Base-by-base conservation (phyloP, 2,888 invertebrate genomes). In the Agriopis marginaria region DNA sequence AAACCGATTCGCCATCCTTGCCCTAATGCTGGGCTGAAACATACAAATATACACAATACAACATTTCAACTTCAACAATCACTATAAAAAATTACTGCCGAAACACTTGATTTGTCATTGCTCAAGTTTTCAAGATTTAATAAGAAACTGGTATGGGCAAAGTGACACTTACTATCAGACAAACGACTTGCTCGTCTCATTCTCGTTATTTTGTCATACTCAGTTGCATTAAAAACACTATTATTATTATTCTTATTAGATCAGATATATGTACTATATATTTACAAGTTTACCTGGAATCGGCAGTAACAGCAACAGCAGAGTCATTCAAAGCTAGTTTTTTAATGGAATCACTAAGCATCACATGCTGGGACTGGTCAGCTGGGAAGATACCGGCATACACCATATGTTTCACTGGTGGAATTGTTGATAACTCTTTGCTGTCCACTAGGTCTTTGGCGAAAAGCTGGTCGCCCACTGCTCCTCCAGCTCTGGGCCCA, bases 241-340 rank as follows among this genome's bases (percentile, higher is more conserved):
- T 5, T 32, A 32, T 32, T n/a, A n/a, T n/a, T n/a, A n/a, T n/a
- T n/a, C 32, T 32, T 1, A 3, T 32, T 23, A 23, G 17, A 40
- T 40, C 40, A 42, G 6, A 42, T 42, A 5, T 32, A 32, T 1
- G 4, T 42, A 42, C 42, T 14, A 7, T 14, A 14, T 14, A 5
- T n/a, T 50, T 50, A 11, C 3, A 23, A 55, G 55, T 39, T 70
- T 90, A 97, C 98, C 98, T 98, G 7, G 97, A 96, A 90, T 99
- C 99, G 14, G 96, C 87, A 50, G 94, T 94, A 6, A 98, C 95
- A n/a, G 96, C 95, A 6, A 99, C 99, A 70, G 98, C 98, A 7
- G 98, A 97, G 91, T 99, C 99, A 90, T 99, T 99, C 51, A 99
- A 94, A n/a, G 96, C 95, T 56, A 99, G 94, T 89, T 98, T 98